A percentile compares a stretch with the other conserved stretches of the same genome.
Conservation (phyloP, 2,797 vertebrate genomes). For the Mycteria americana region DNA sequence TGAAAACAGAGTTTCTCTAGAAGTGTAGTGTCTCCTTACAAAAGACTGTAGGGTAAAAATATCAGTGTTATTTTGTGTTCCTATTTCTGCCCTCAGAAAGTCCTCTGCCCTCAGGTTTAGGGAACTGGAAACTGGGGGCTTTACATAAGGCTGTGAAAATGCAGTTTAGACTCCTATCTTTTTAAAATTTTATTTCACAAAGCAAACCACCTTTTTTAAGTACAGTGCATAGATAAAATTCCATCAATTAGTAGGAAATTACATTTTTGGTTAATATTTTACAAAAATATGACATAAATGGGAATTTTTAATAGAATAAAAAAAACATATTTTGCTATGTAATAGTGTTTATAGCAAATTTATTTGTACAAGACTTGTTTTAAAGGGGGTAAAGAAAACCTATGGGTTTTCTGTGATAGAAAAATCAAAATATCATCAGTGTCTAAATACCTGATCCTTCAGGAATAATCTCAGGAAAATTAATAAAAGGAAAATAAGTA, state of each 20-base stretch:
- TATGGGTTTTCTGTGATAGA: background rate
- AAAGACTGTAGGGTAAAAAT: background rate
- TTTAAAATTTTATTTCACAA: background rate
- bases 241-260: background rate
- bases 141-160: background rate
- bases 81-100: background rate
- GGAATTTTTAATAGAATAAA: background rate
- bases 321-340: fast-evolving
- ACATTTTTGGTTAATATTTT: background rate
- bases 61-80: background rate
- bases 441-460: background rate
- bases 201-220: background rate
- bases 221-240: background rate
- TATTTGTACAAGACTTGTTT: background rate
- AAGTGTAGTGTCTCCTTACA: background rate
- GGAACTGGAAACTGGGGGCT: background rate
- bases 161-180: background rate
- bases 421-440: background rate
- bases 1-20: background rate
- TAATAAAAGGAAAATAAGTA: background rate
- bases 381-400: background rate
- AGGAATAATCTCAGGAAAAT: background rate
- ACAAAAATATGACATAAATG: background rate
- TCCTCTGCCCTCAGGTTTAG: background rate
- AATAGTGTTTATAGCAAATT: background rate